Evolutionary conservation across 2,888 invertebrate genomes (phyloP), one percentile per base, ranked within the genome.

Genomic region (Lithosia quadra): DNA sequence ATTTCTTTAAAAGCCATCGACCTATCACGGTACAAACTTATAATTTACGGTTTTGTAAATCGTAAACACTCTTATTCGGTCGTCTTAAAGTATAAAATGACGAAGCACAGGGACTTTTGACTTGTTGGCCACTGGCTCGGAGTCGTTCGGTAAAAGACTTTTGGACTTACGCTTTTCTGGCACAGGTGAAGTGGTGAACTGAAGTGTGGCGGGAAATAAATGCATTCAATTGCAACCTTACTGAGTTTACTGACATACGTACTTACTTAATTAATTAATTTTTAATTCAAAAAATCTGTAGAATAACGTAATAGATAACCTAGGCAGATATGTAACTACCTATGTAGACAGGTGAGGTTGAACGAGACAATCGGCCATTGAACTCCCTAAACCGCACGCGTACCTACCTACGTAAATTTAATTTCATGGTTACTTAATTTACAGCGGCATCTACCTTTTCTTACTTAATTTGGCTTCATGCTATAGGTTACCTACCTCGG

Each of bases 1-100:
- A 91, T 92, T 92, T 92, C 89, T 91, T 91, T 80, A 86, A 89
- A 90, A 90, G 93, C 87, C 93, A 93, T 91, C 89, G 93, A 93
- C 93, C 93, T 90, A 84, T 75, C 84, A 84, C 81, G 77, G 76
- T 76, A 78, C 87, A 79, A 78, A 71, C 72, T 78, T 83, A 74
- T 68, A 67, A 70, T 73, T 80, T 75, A 69, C 69, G 62, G n/a
- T 28, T 28, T 66, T 49, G 56, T 67, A 71, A 61, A 24, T 59
- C 21, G 43, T 22, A 18, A 43, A 58, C 9, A 24, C 60, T 22
- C 69, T 84, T 88, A 84, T 66, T 0, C 0, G 36, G 2, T 43
- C 0, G 49, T 0, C 0, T 49, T 87, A 91, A 72, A 74, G 87
- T 75, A 71, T 33, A 83, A 65, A 84, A 73, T 86, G 24, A 61